Evolutionary conservation across 2,113 vertebrate genomes (phyloP), one percentile per base, ranked within the genome.

Genomic region (Rhinopithecus roxellana): DNA sequence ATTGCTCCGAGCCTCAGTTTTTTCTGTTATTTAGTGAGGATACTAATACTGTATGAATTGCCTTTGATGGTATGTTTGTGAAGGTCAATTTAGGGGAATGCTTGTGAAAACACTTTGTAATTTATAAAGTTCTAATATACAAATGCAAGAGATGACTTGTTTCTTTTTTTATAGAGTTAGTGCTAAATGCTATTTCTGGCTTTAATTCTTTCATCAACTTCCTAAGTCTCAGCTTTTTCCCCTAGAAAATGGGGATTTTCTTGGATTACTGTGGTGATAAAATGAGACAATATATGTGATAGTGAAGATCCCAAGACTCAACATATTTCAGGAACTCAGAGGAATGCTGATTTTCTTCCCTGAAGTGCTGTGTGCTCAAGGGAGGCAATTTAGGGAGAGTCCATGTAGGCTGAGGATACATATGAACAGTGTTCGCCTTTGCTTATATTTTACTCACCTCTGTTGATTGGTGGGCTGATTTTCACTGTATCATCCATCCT

Each of bases 151-250:
- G 45, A 45, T 69, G 22, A 57, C 32, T 85, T 85, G 7, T 13
- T 89, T 48, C 45, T 70, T 75, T 57, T 45, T 57, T 55, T 11
- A 23, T 18, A 74, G 61, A 48, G 5, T 50, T 75, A 14, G 18
- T 17, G n/a, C 11, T 38, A 72, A 52, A 35, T 12, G 20, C 17
- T 89, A 30, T 80, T 95, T 91, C 50, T 78, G 27, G 38, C 16
- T 93, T 84, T 14, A 77, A 8, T 72, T 67, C 22, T 94, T 82
- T 90, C 32, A 81, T 17, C 25, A 55, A 18, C 18, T 93, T 59
- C 55, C 10, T 0, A 1, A 48, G 35, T 90, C 72, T 90, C 7
- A 52, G 23, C 43, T 72, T 96, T 50, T 20, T 55, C 35, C 23
- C 70, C 70, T 35, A 35, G 64, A 81, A 85, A 82, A 82, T 74